Evolutionary conservation across 2,797 vertebrate genomes (phyloP), one percentile per base, ranked within the genome.

Genomic region (Monodelphis domestica): DNA sequence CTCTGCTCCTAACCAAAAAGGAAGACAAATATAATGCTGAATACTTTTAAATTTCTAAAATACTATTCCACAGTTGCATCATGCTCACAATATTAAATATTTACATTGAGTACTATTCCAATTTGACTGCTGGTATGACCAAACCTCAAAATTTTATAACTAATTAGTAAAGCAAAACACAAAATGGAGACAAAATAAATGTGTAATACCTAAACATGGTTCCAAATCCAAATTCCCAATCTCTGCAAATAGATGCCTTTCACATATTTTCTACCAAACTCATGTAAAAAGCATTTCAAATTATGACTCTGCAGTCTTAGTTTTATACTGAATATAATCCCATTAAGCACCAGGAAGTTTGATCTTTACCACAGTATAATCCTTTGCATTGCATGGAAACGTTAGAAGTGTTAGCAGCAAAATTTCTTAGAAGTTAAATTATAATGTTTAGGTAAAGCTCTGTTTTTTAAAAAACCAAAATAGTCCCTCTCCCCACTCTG

Each of bases 61-160:
- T 91, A 92, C 92, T 96, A 84, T 90, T 96, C 93, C 90, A 98
- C 89, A 96, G 92, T 91, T 96, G 95, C 93, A 52, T 90, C 91
- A 87, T 95, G 28, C 91, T 94, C 92, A 87, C 96, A 94, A 97
- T 91, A 92, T 89, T 94, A 50, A 88, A 91, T 97, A 97, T 96
- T 97, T 97, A 97, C 97, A 97, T 91, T 93, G 95, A 94, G 94
- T 95, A 95, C 87, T 97, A 91, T 95, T 97, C 96, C 92, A 95
- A 93, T 97, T 92, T 95, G 0, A 0, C 94, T 97, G 97, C 98
- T 98, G 97, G 96, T 98, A 96, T 94, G 89, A 10, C 96, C 97
- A 95, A 93, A 97, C 93, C 93, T 97, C 98, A 93, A 95, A 96
- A 96, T 96, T 91, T 93, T 93, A 91, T 96, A 91, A 93, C 92